Evolutionary conservation across 2,113 vertebrate genomes (phyloP), one percentile per base, ranked within the genome.

Genomic region (Cynocephalus volans): DNA sequence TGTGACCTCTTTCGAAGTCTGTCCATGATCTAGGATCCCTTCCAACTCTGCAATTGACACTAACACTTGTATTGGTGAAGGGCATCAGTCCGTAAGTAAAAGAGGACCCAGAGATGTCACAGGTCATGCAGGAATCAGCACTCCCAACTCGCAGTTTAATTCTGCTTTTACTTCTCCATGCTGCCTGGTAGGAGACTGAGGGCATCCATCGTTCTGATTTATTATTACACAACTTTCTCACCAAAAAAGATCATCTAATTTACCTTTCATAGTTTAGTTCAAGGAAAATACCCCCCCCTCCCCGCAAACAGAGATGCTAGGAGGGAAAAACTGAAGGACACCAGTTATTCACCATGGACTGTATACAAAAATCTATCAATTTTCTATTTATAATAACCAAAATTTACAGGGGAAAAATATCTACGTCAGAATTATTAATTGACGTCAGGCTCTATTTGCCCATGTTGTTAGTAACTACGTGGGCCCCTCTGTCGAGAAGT

Each of bases 351-450:
- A 80, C 10, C 31, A 60, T 56, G 50, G 10, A 82, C 48, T 54
- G 18, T 69, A 97, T 82, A 79, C 84, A 93, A 95, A 93, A 52
- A 33, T 18, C 45, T 94, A 48, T 94, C 67, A 96, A 92, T 45
- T 79, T 67, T 97, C 97, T 98, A 85, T 96, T 95, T 90, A 54
- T 82, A 87, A 19, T 88, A 73, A 93, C 76, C 64, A 90, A 87
- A 50, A 82, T 81, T 93, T 60, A 88, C 50, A 70, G 26, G 28
- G 94, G 23, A 23, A 36, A 95, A 91, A 97, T 75, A 8, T 33
- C 31, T 96, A 84, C 5, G 52, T 73, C 95, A 77, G 8, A 45
- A 93, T 65, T 54, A 95, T 58, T 19, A 89, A 64, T 92, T 97
- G 73, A 83, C 41, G 33, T 90, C 56, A 73, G 56, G 93, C 26